phyloP scores from a whole-genome alignment of 1,140 invertebrate genomes.

The Medauroidea extradentata region DNA sequence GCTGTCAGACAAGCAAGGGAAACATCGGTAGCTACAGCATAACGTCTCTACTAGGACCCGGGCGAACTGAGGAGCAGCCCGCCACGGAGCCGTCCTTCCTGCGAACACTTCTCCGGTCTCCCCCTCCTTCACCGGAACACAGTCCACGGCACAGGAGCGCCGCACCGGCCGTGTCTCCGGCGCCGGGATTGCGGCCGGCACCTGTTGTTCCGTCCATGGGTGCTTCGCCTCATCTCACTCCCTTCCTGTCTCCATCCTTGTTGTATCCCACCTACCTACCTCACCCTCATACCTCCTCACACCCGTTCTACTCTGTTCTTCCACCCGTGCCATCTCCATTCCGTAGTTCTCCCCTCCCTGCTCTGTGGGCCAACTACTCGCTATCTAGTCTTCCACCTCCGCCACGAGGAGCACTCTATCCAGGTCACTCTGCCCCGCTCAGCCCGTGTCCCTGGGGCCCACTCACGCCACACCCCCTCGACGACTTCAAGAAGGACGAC shows the following conservation, averaged over 20 bases:
- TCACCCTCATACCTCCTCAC: slow-evolving; percentile 3
- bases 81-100: slow-evolving; percentile 42
- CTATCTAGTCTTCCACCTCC: slow-evolving; percentile 28
- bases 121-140: slow-evolving; percentile 9
- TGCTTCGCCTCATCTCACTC: neutral
- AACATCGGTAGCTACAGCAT: slow-evolving; percentile 67
- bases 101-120: slow-evolving; percentile 41
- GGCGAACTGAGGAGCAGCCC: slow-evolving; percentile 26
- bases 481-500: slow-evolving; percentile 20
- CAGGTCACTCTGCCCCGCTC: slow-evolving; percentile 11
- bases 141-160: slow-evolving; percentile 2
- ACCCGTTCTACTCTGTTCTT: slow-evolving; percentile 10
- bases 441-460: slow-evolving; percentile 7
- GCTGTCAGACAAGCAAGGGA: slow-evolving; percentile 10
- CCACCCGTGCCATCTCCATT: slow-evolving; percentile 8
- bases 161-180: slow-evolving; percentile 25
- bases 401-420: slow-evolving; percentile 17
- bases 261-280: slow-evolving; percentile 18
- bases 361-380: slow-evolving; percentile 18
- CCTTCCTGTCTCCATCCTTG: slow-evolving; percentile 12
- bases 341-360: slow-evolving; percentile 11
- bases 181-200: slow-evolving; percentile 7
- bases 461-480: slow-evolving; percentile 7
- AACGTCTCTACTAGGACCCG: slow-evolving; percentile 60
- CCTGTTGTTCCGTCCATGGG: slow-evolving; percentile 16